phyloP scores from a whole-genome alignment of 2,888 invertebrate genomes.

The Drosophila percnosoma region DNA sequence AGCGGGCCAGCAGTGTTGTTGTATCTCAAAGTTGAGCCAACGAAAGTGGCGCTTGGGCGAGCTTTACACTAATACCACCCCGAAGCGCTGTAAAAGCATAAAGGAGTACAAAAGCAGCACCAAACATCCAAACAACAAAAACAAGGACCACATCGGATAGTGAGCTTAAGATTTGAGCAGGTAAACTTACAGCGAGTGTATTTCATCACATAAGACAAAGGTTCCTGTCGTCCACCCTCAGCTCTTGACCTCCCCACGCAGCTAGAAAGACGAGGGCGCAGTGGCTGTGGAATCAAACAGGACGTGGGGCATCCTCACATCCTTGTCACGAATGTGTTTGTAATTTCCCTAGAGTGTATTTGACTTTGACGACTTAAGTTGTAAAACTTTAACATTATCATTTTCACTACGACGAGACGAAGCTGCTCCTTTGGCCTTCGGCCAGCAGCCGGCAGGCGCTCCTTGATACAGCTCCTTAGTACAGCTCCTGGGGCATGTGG shows the following conservation, averaged over 20 bases:
- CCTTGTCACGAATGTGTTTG: constrained; percentile 82
- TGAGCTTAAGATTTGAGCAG: constrained; percentile 64
- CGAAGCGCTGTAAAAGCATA: constrained; percentile 79
- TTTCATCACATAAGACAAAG: constrained; percentile 71
- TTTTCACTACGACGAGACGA: constrained; percentile 65
- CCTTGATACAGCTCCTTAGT: constrained; percentile 18
- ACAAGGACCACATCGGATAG: constrained; percentile 36
- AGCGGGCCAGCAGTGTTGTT: constrained; percentile 23
- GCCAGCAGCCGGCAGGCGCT: constrained; percentile 28
- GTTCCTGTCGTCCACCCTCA: constrained; percentile 57
- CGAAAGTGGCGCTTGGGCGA: constrained; percentile 55
- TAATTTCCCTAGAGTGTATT: constrained; percentile 84
- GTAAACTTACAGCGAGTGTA: constrained; percentile 59
- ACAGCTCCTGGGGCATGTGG: constrained; percentile 38
- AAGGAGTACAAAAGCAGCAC: constrained; percentile 46
- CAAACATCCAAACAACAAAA: neutral
- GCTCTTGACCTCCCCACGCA: constrained; percentile 61
- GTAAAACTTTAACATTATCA: constrained; percentile 84
- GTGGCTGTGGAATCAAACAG: neutral
- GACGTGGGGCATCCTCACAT: constrained; percentile 46
- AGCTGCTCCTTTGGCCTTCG: constrained; percentile 48
- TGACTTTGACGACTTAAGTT: constrained; percentile 85
- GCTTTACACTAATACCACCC: constrained; percentile 81
- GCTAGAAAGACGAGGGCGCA: neutral
- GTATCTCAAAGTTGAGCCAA: constrained; percentile 54